Conservation (phyloP, 64 coral and sea anemone species). For the Pachyseris speciosa region DNA sequence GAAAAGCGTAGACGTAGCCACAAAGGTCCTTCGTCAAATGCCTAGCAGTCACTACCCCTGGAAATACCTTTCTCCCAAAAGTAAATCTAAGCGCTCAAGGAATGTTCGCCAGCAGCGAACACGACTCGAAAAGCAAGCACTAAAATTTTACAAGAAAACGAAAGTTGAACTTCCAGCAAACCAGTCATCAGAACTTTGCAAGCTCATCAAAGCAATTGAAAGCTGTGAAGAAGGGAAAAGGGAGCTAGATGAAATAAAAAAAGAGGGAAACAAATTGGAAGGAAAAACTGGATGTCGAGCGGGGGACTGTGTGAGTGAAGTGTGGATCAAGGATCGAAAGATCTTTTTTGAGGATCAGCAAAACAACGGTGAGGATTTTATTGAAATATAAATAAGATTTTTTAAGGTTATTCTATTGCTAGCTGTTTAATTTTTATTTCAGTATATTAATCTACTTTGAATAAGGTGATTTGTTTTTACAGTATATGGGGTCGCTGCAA, state of each 20-base stretch:
- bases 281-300: conserved; percentile 5
- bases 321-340: conserved; percentile 18
- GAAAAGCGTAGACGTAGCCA: conserved; percentile 8
- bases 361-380: conserved; percentile 35
- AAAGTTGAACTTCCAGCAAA: neutral
- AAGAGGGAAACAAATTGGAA: conserved; percentile 19
- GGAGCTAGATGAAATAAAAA: conserved; percentile 6
- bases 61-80: conserved; percentile 41
- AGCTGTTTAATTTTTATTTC: too few species aligned
- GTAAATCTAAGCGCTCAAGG: neutral
- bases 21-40: neutral
- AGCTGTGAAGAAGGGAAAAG: neutral
- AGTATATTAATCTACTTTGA: too few species aligned
- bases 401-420: too few species aligned
- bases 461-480: too few species aligned
- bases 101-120: conserved; percentile 1
- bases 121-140: neutral
- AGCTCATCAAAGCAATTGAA: conserved; percentile 22
- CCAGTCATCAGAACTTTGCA: conserved; percentile 28
- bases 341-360: conserved; percentile 45
- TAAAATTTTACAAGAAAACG: conserved; percentile 34
- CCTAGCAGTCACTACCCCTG: conserved; percentile 42
- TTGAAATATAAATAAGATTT: too few species aligned
- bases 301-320: conserved; percentile 1
- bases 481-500: too few species aligned